phyloP scores from a whole-genome alignment of 2,113 vertebrate genomes.

The Periophthalmus modestus region DNA sequence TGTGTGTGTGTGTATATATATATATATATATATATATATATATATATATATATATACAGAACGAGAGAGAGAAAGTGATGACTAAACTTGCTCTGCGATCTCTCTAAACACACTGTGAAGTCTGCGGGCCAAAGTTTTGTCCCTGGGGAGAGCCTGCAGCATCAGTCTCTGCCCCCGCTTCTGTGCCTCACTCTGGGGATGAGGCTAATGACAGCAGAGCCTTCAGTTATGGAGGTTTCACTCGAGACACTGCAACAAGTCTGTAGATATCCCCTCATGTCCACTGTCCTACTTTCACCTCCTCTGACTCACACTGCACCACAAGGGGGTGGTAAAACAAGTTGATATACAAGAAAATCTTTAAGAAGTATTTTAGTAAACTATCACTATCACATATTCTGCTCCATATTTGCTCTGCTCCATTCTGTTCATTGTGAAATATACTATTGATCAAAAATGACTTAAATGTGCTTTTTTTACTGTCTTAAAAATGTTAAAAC shows the following conservation, averaged over 20 bases:
- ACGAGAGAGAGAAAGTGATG: not conserved
- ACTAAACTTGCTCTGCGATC: not conserved
- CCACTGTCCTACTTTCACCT: slow-evolving; percentile 27
- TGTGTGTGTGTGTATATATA: too few species aligned
- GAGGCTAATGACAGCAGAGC: slow-evolving; percentile 7
- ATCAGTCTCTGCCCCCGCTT: not conserved
- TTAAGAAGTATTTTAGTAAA: not conserved
- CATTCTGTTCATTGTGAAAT: too few species aligned
- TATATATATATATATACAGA: too few species aligned
- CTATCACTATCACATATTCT: too few species aligned
- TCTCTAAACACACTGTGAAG: not conserved
- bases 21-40: too few species aligned
- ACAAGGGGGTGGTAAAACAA: not conserved
- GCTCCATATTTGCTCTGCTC: too few species aligned
- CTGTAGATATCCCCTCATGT: not conserved
- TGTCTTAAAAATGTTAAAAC: too few species aligned
- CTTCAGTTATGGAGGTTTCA: slow-evolving; percentile 9
- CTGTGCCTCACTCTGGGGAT: not conserved
- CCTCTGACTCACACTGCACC: slow-evolving; percentile 1
- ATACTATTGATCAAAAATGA: too few species aligned
- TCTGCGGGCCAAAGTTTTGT: not conserved
- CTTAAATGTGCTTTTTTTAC: too few species aligned
- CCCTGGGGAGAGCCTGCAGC: slow-evolving; percentile 2
- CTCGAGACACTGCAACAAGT: not conserved
- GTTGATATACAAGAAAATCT: not conserved